phyloP scores from a whole-genome alignment of 2,797 vertebrate genomes.

The Nyctibius grandis region DNA sequence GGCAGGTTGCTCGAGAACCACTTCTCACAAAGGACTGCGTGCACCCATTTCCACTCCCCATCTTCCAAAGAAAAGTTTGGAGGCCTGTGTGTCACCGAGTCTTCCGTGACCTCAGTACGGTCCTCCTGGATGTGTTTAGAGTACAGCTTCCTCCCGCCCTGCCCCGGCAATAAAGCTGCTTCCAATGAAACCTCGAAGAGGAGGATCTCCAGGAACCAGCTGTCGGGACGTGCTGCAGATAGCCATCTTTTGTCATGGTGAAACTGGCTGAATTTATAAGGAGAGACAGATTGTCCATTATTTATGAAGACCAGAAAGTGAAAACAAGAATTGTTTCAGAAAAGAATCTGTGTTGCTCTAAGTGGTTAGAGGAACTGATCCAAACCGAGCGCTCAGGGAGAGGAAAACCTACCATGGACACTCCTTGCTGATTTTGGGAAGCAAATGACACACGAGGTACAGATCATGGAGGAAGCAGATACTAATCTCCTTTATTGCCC shows the following conservation, averaged over 20 bases:
- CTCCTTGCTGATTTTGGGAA: background rate
- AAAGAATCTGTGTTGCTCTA: fast-evolving
- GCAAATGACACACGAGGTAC: background rate
- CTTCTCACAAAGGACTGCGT: background rate
- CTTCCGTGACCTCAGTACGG: fast-evolving
- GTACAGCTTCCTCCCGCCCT: background rate
- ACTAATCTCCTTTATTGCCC: background rate
- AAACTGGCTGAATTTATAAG: background rate
- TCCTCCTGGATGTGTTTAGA: background rate
- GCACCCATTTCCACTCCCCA: fast-evolving
- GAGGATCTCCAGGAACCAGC: background rate
- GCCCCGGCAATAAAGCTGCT: background rate
- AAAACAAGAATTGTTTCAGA: background rate
- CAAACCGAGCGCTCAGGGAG: background rate
- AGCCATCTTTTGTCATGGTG: background rate
- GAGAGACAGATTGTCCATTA: fast-evolving
- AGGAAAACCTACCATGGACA: background rate
- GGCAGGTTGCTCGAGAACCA: background rate
- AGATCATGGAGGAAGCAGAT: background rate
- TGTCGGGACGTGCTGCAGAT: background rate
- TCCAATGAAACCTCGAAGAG: background rate
- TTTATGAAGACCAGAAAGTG: background rate
- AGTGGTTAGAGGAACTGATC: background rate
- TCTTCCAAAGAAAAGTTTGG: background rate
- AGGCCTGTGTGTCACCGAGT: fast-evolving